Evolutionary conservation across 2,797 vertebrate genomes (phyloP).

Genomic region (Coluber constrictor): DNA sequence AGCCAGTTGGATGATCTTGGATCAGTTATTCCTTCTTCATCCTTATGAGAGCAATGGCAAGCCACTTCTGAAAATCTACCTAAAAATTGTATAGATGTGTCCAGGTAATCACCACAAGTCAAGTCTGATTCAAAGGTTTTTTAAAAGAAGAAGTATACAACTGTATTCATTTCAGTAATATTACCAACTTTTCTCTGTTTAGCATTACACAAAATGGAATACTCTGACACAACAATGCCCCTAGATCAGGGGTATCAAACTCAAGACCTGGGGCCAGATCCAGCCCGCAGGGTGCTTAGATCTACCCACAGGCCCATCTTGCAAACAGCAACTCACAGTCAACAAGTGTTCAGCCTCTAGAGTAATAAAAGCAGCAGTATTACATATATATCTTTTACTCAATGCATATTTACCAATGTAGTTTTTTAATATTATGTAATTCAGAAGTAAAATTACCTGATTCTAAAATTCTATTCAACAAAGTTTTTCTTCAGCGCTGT

Average conservation of each 20-base stretch:
- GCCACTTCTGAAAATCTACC: neutral
- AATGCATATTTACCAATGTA: neutral
- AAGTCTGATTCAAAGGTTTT: neutral
- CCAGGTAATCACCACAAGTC: neutral
- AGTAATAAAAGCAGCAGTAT: neutral
- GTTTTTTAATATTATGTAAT: neutral
- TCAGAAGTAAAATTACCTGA: slow-evolving; percentile 4
- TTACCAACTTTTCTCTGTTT: neutral
- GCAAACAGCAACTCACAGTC: no score
- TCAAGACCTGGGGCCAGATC: no score
- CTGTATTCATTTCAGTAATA: neutral
- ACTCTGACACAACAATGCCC: neutral
- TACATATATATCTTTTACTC: neutral
- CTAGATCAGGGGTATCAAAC: no score
- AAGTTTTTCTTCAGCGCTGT: neutral
- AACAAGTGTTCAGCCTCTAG: neutral
- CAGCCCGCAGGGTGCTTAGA: no score
- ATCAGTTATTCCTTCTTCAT: neutral
- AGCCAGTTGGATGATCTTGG: neutral
- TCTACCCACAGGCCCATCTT: no score
- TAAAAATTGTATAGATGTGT: neutral
- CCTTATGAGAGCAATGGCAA: neutral
- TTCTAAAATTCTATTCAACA: slow-evolving; percentile 13
- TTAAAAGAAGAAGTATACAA: neutral
- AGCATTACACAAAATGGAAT: neutral